Evolutionary conservation across 2,888 invertebrate species (phyloP).

Genomic region (Corbicula japonica): DNA sequence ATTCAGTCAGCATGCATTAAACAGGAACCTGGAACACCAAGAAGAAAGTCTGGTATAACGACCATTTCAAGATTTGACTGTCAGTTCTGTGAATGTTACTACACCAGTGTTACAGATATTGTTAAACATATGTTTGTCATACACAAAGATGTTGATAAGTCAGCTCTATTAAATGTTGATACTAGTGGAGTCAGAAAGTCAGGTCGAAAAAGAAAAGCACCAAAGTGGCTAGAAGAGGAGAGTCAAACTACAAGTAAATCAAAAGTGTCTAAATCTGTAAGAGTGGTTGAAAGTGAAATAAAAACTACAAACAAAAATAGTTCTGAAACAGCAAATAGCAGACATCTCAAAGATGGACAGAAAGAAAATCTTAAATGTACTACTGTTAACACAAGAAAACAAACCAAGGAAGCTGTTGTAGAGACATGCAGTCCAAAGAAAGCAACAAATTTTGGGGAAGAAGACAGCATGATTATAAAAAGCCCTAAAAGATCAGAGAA

Average conservation of each 20-base stretch:
- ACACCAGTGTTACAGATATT: conserved; percentile 30
- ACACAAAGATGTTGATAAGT: conserved; percentile 36
- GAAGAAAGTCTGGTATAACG: neutral
- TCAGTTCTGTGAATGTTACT: conserved; percentile 45
- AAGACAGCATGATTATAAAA: no score
- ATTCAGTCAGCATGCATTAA: conserved; percentile 36
- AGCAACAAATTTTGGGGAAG: no score
- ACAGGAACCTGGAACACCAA: neutral
- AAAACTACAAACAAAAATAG: no score
- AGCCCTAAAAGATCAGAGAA: conserved; percentile 1
- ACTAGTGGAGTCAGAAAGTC: conserved; percentile 32
- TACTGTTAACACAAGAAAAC: no score
- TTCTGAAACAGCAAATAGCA: no score
- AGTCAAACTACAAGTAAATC: conserved; percentile 6
- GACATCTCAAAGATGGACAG: neutral
- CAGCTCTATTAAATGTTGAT: neutral
- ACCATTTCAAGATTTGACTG: conserved; percentile 41
- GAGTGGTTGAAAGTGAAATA: neutral
- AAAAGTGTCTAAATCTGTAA: neutral
- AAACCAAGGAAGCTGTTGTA: no score
- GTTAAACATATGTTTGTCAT: conserved; percentile 48
- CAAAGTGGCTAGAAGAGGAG: conserved; percentile 39
- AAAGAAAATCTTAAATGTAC: neutral
- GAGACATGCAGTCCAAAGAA: no score
- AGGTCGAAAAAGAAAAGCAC: conserved; percentile 47